Percentiles rank a stretch among this genome's conserved stretches.
Conservation (phyloP, 2,797 vertebrate species). For the Sparus aurata region DNA sequence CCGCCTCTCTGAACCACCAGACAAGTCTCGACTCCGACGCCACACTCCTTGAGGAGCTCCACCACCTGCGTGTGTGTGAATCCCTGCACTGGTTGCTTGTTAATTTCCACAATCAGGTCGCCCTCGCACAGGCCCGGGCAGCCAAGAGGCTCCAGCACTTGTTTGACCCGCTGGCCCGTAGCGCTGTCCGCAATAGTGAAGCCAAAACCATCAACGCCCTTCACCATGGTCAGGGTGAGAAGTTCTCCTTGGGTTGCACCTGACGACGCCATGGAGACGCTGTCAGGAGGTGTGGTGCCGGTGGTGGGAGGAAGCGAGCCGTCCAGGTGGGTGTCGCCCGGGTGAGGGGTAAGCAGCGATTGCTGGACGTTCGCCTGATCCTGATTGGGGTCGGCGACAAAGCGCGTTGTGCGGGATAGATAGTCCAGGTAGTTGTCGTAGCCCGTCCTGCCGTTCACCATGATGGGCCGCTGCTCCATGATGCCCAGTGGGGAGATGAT, state of each 20-base stretch:
- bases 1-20: constrained; percentile 96
- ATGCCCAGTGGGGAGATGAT: constrained; percentile 95
- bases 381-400: constrained; percentile 82
- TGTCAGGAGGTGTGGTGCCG: constrained; percentile 89
- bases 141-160: constrained; percentile 97
- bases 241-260: constrained; percentile 96
- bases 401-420: constrained; percentile 95
- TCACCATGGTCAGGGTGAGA: constrained; percentile 97
- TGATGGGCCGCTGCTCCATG: constrained; percentile 95
- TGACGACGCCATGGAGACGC: constrained; percentile 96
- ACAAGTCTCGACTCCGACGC: constrained; percentile 92
- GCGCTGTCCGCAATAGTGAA: constrained; percentile 98
- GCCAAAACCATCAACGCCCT: constrained; percentile 96
- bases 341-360: constrained; percentile 87
- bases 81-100: constrained; percentile 94
- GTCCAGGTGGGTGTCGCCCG: constrained; percentile 95
- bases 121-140: constrained; percentile 97
- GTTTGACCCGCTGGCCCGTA: constrained; percentile 96
- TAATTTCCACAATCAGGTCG: constrained; percentile 98
- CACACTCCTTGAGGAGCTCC: constrained; percentile 98
- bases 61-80: constrained; percentile 97
- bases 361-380: constrained; percentile 84
- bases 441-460: constrained; percentile 95
- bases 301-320: constrained; percentile 90
- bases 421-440: constrained; percentile 99